Evolutionary conservation across 2,797 vertebrate species (phyloP), one percentile per base, ranked within the genome.

Genomic region (Gymnoscopelus microlampas): DNA sequence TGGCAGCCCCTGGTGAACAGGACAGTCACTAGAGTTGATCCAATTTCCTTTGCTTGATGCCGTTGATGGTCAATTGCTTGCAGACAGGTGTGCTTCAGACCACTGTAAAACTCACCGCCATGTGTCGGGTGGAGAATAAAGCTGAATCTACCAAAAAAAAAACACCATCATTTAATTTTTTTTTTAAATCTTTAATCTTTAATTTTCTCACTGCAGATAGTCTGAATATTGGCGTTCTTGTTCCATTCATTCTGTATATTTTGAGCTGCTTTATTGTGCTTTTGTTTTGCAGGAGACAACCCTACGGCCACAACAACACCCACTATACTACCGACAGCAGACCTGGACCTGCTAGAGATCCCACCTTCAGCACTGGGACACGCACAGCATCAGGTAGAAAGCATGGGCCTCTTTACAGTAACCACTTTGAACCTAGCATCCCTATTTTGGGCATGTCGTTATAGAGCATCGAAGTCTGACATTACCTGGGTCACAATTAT

Each of bases 321-420:
- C 23, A 58, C 9, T 48, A 61, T 66, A 50, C 23, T 66, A 50
- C 23, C 6, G 29, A 47, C 62, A 66, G 62, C 67, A 75, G 61
- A 54, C 59, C 60, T 19, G 49, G 76, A 54, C 13, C 76, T 53
- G 24, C 77, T 10, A 68, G 63, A 63, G 24, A 10, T 26, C 13
- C 65, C 23, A 32, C 81, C 3, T 66, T 68, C 23, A 92, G 88
- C 60, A 82, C 85, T 15, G 93, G 92, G 57, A 91, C 91, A 39
- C 90, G 92, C 29, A 91, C 89, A 0, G 89, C 91, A 10, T 92
- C 93, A 91, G 93, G 93, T 94, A 85, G 5, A 35, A 49, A 7
- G 3, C 35, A 35, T 7, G 6, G 35, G 35, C 35, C 35, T 5
- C 7, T 39, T 39, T 39, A 39, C 7, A 39, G 7, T 39, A 9